Base-by-base conservation (phyloP, 2,797 vertebrate genomes). In the Silurus aristotelis region DNA sequence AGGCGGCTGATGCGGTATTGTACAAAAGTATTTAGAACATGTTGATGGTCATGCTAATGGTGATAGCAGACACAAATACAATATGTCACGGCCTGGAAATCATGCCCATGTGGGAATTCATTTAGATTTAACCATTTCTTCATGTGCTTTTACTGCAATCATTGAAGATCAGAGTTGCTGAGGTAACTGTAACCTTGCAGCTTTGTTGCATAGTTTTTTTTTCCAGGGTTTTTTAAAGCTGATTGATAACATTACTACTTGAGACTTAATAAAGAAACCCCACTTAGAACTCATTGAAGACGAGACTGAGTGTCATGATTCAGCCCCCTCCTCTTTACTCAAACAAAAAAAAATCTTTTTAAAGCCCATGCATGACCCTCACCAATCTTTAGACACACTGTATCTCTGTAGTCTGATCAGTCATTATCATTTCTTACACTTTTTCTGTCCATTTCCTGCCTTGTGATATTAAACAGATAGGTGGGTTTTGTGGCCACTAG, bases 1-100 rank as follows among this genome's bases (percentile, higher is more conserved):
- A 92, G 91, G 93, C 88, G 90, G 90, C 89, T 80, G 85, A 84
- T 91, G 88, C 86, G 88, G 88, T 82, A 31, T 88, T 87, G 88
- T 86, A 85, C 72, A 83, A 75, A 75, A 83, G 83, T 77, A 82
- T 84, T 61, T 77, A 25, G 81, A 79, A 15, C 1, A 61, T 17
- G 46, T 55, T 31, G 31, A 76, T 58, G 15, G 1, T 68, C 15
- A n/a, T 64, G 55, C 58, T 82, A 82, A 77, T 48, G 10, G 60
- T 12, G 5, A 60, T 20, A 38, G 73, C 15, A 56, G 48, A 76
- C 7, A 76, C 52, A 61, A 78, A 22, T n/a, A 55, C 8, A 76
- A 68, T 6, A 27, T 5, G 1, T 43, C 27, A 14, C 22, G 48
- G 48, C 6, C n/a, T 55, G 66, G 25, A 73, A 73, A 73, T 73